Base-by-base conservation (phyloP, 2,888 invertebrate genomes). In the Plagiodera versicolora region DNA sequence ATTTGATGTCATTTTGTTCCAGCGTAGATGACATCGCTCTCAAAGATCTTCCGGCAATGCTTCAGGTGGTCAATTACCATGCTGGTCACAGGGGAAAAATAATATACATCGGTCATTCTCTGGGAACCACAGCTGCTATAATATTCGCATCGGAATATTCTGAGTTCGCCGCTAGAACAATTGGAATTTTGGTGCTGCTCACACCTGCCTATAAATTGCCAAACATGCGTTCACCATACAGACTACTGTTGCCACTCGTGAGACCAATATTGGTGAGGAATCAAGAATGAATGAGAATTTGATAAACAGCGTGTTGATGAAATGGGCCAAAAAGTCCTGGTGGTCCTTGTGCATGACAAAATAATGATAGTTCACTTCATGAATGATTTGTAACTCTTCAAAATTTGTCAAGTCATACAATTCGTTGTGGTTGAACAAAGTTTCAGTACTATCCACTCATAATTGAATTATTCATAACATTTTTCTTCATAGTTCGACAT, bases 11-110 rank as follows among this genome's bases (percentile, higher is more conserved):
- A 30, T 32, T 54, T 56, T 44, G 52, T 71, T 80, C 1, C 77
- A 86, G 86, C 70, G 83, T 85, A 62, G 83, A 86, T 70, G 86
- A 87, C 71, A 83, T 85, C 70, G 86, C 85, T 2, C 80, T 81
- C 65, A 82, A 83, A 67, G 87, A 87, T 71, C 68, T 84, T 0
- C 84, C 87, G 1, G 81, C 84, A 0, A 83, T 83, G 77, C 80
- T 87, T 32, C 84, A 86, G 71, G 77, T 79, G 47, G 79, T 86
- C 0, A 72, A 83, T 2, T 75, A 80, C 61, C 82, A 19, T 75
- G 82, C 59, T 64, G 82, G 56, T 5, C 53, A 67, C 54, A 71
- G 67, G 57, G 73, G 72, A 8, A 75, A 76, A 66, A 73, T 74
- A 10, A 74, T 85, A 65, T 86, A 83, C 78, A 72, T 87, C 17